Percentiles rank a stretch among this genome's conserved stretches.
These are phyloP conservation scores for Turdus rufiventris DNA, from an alignment of 2,113 vertebrate species.

Conservation along the genomic window DNA sequence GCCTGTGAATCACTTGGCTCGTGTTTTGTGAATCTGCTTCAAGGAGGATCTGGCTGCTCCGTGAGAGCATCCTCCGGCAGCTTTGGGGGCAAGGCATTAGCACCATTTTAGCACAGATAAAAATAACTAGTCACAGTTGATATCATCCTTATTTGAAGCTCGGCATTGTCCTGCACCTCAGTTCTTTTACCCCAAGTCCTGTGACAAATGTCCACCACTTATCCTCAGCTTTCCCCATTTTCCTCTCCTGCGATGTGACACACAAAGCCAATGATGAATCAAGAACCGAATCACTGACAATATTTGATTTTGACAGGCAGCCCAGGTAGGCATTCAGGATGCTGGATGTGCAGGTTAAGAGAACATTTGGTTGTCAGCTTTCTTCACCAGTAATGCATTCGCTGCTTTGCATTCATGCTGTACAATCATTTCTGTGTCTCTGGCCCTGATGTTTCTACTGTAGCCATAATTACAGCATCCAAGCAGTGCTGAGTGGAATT, in stretches of 20 bases:
- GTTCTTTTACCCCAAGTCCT: not conserved
- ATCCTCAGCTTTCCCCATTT: not conserved
- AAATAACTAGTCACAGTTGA: not conserved
- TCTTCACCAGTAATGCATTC: not conserved
- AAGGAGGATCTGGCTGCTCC: not conserved
- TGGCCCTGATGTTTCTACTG: not conserved
- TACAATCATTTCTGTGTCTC: not conserved
- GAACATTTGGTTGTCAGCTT: not conserved
- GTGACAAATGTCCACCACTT: not conserved
- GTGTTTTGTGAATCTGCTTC: not conserved
- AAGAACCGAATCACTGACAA: not conserved
- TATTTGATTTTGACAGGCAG: not conserved
- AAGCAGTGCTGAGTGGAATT: not conserved
- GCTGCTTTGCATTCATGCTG: not conserved
- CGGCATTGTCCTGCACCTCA: not conserved
- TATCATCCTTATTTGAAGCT: not conserved
- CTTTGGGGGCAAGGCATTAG: not conserved
- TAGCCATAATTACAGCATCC: not conserved
- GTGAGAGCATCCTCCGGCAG: not conserved
- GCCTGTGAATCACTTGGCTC: slow-evolving; percentile 19
- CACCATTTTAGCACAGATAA: not conserved
- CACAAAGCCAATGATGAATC: not conserved
- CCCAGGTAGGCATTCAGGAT: not conserved
- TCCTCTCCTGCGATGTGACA: not conserved
- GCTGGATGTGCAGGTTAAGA: not conserved